Evolutionary conservation across 2,797 vertebrate genomes (phyloP).

Genomic region (Lophotriccus pileatus): DNA sequence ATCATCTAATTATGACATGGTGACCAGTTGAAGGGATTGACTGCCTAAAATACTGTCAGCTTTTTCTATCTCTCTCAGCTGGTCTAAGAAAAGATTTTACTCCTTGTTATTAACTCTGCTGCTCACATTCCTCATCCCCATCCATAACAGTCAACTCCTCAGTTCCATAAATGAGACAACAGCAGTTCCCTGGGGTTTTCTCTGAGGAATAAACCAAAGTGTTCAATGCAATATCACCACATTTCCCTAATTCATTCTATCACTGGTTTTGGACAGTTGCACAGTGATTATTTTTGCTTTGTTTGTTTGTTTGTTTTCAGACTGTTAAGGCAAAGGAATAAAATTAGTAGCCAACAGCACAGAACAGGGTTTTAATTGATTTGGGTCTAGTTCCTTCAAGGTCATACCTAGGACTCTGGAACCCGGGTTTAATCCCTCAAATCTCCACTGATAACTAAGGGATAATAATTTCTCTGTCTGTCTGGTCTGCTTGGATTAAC

Average conservation of each 20-base stretch:
- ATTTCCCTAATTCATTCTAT: background rate
- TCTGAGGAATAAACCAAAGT: background rate
- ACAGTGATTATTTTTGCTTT: background rate
- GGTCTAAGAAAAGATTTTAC: background rate
- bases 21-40: background rate
- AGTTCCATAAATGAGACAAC: background rate
- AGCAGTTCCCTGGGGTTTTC: background rate
- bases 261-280: background rate
- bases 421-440: background rate
- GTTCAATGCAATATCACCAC: background rate
- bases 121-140: background rate
- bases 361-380: background rate
- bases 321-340: background rate
- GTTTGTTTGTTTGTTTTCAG: background rate
- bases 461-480: constrained; percentile 26
- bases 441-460: background rate
- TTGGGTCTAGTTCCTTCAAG: background rate
- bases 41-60: background rate
- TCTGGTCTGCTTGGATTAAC: constrained; percentile 6
- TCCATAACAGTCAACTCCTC: background rate
- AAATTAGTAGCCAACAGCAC: background rate
- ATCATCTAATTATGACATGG: background rate
- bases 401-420: background rate
- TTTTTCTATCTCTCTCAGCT: background rate
- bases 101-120: background rate